Evolutionary conservation across 2,797 vertebrate species (phyloP).

Genomic region (Crocidura indochinensis): DNA sequence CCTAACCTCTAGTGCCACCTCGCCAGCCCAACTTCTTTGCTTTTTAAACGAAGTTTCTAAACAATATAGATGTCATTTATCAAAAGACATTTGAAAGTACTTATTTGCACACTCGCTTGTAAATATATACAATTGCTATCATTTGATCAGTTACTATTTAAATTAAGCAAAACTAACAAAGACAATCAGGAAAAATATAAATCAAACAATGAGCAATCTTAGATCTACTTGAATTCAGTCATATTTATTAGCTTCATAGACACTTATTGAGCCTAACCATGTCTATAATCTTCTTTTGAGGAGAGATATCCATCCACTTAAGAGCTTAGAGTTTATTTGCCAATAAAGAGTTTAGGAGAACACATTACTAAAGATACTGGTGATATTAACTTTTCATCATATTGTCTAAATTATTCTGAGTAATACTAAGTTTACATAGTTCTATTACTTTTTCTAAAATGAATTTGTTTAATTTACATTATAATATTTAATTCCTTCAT

Average conservation of each 20-base stretch:
- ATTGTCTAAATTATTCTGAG: conserved; percentile 36
- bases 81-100: conserved; percentile 23
- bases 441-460: conserved; percentile 63
- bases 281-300: conserved; percentile 30
- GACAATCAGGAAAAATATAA: conserved; percentile 36
- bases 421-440: conserved; percentile 57
- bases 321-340: conserved; percentile 61
- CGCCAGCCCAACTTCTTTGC: conserved; percentile 55
- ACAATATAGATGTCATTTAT: conserved; percentile 40
- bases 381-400: conserved; percentile 59
- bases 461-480: conserved; percentile 29
- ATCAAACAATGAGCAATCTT: conserved; percentile 4
- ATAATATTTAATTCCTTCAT: conserved; percentile 47
- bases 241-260: conserved; percentile 41
- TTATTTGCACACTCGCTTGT: conserved; percentile 2
- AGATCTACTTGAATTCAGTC: conserved; percentile 54
- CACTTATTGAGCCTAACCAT: neutral
- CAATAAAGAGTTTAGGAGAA: conserved; percentile 3
- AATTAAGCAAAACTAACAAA: conserved; percentile 47
- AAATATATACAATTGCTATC: conserved; percentile 15
- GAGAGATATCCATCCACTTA: conserved; percentile 20
- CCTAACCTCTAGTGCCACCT: too few relatives aligned
- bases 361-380: conserved; percentile 25
- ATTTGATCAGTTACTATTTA: conserved; percentile 50
- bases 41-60: conserved; percentile 62